These are phyloP conservation scores for Chelidonichthys spinosus DNA, from an alignment of 2,797 vertebrate species.

Conservation along the genomic window DNA sequence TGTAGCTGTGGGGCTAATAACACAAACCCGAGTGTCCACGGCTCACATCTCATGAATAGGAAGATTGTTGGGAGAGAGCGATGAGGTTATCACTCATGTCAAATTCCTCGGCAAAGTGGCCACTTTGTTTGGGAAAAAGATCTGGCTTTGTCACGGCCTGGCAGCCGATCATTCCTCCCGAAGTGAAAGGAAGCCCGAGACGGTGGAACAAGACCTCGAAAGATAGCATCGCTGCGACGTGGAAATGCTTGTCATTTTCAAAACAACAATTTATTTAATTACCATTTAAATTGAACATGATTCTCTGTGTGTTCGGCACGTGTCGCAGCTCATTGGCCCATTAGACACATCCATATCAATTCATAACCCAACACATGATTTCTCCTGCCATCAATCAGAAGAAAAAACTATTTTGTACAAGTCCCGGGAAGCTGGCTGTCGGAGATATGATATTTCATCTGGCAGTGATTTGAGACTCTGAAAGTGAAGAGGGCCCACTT, in stretches of 20 bases:
- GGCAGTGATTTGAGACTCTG: constrained; percentile 52
- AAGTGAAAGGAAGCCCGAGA: constrained; percentile 69
- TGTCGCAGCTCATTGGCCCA: background rate
- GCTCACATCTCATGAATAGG: constrained; percentile 74
- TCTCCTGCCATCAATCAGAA: constrained; percentile 26
- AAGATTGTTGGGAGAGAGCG: constrained; percentile 60
- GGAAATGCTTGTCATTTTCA: constrained; percentile 4
- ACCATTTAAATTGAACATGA: background rate
- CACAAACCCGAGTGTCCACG: constrained; percentile 72
- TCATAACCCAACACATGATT: constrained; percentile 17
- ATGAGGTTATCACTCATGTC: constrained; percentile 76
- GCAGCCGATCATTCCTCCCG: constrained; percentile 61
- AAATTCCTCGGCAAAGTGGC: constrained; percentile 83
- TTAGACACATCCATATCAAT: constrained; percentile 5
- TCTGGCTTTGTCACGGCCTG: constrained; percentile 77
- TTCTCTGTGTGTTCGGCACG: constrained; percentile 1
- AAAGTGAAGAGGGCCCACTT: constrained; percentile 74
- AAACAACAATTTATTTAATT: constrained; percentile 18
- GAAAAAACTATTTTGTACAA: constrained; percentile 16
- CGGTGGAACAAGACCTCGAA: constrained; percentile 58
- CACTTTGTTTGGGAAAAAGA: constrained; percentile 84
- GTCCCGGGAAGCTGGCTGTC: constrained; percentile 15
- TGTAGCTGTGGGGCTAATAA: constrained; percentile 69
- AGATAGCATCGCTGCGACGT: constrained; percentile 7
- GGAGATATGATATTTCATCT: constrained; percentile 37